Percentiles rank a stretch among this genome's conserved stretches.
Conservation (phyloP, 2,888 invertebrate genomes). For the Pammene aurita region DNA sequence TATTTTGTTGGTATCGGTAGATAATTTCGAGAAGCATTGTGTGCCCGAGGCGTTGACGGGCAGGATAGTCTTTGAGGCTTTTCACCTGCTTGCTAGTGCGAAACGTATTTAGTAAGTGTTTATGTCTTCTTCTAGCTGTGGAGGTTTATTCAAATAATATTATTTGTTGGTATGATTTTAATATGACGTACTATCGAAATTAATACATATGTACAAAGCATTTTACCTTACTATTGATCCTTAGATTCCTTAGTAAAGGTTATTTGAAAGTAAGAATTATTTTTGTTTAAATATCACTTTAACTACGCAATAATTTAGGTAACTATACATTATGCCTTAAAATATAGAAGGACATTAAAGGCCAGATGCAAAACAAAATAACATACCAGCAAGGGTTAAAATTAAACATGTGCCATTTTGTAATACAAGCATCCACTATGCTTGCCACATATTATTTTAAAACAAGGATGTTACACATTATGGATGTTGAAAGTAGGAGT, state of each 20-base stretch:
- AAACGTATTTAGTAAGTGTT: background rate
- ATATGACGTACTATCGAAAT: too few relatives aligned
- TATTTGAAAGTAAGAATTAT: background rate
- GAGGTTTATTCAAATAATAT: too few relatives aligned
- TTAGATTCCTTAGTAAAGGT: too few relatives aligned
- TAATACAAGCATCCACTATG: constrained; percentile 5
- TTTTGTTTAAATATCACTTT: background rate
- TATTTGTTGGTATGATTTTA: too few relatives aligned
- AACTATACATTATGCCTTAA: background rate
- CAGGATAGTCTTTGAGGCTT: constrained; percentile 19
- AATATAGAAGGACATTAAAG: background rate
- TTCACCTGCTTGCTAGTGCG: constrained; percentile 17
- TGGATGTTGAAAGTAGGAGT: too few relatives aligned
- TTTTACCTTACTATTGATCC: too few relatives aligned
- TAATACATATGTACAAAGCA: too few relatives aligned
- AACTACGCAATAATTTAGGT: constrained; percentile 1
- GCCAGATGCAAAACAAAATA: constrained; percentile 1
- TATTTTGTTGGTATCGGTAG: constrained; percentile 35
- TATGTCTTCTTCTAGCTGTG: background rate
- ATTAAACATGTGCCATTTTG: background rate
- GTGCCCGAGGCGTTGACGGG: constrained; percentile 18
- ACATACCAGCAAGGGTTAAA: constrained; percentile 6
- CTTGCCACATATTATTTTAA: constrained; percentile 17
- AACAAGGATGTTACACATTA: too few relatives aligned
- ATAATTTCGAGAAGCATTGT: constrained; percentile 22